Evolutionary conservation across 2,113 vertebrate species (phyloP).

Genomic region (Triplophysa dalaica): DNA sequence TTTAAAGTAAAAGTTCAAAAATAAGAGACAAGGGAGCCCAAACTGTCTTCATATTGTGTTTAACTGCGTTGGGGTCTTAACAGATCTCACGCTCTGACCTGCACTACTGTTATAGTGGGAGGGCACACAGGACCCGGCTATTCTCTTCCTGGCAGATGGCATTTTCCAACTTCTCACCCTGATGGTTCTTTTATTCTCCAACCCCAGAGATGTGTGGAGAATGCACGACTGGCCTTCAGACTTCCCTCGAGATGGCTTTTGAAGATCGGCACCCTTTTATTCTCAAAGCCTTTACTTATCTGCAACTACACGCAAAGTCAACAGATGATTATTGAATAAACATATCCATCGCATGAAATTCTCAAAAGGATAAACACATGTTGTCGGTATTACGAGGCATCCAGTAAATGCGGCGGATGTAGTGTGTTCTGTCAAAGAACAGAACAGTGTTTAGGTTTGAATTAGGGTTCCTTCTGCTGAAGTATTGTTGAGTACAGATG

Average conservation of each 20-base stretch:
- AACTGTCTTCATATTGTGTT: not conserved
- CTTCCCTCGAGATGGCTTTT: not conserved
- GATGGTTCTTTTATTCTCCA: constrained; percentile 40
- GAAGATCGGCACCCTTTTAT: constrained; percentile 18
- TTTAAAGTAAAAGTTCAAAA: not conserved
- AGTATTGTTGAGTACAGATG: constrained; percentile 44
- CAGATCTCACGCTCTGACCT: constrained; percentile 17
- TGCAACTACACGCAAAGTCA: constrained; percentile 58
- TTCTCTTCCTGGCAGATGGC: constrained; percentile 31
- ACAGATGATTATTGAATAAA: constrained; percentile 56
- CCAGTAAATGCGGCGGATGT: constrained; percentile 28
- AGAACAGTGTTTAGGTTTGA: constrained; percentile 51
- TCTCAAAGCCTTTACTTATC: constrained; percentile 53
- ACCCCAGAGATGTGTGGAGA: constrained; percentile 27
- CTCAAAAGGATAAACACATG: constrained; percentile 32
- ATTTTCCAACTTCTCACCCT: constrained; percentile 46
- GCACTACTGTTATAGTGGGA: constrained; percentile 21
- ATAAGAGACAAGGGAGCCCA: not conserved
- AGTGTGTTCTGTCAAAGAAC: constrained; percentile 52
- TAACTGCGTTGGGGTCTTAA: not conserved
- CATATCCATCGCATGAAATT: constrained; percentile 29
- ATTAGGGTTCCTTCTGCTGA: constrained; percentile 46
- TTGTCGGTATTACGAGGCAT: constrained; percentile 22
- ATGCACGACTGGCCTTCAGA: not conserved
- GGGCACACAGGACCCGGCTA: constrained; percentile 29